Percentiles rank a stretch among this genome's conserved stretches.
Conservation (phyloP, 2,888 invertebrate genomes). For the Heteropelma amictum region DNA sequence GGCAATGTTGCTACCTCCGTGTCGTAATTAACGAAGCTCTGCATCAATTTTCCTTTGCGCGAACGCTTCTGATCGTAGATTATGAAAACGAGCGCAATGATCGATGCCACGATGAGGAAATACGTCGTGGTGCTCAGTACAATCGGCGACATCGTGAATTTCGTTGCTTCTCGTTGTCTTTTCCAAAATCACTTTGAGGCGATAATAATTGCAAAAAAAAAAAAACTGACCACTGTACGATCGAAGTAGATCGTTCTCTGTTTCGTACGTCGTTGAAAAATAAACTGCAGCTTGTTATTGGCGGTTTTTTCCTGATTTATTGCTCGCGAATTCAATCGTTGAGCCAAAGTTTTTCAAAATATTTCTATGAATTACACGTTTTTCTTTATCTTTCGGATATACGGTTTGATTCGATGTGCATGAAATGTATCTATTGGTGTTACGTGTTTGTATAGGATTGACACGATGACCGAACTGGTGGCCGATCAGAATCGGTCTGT, state of each 20-base stretch:
- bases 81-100: slow-evolving; percentile 64
- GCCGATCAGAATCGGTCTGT: slow-evolving; percentile 75
- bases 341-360: too few relatives aligned
- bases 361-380: too few relatives aligned
- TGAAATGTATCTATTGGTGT: neutral
- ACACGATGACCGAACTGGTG: slow-evolving; percentile 67
- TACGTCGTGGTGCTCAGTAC: slow-evolving; percentile 68
- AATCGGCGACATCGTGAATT: slow-evolving; percentile 57
- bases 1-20: slow-evolving; percentile 60
- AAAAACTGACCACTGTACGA: neutral
- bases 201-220: neutral
- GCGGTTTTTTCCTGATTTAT: neutral
- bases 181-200: neutral
- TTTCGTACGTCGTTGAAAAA: neutral
- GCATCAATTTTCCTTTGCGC: slow-evolving; percentile 47
- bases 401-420: neutral
- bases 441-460: neutral
- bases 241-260: neutral
- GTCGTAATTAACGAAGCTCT: slow-evolving; percentile 48
- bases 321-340: too few relatives aligned
- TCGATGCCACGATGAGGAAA: slow-evolving; percentile 64
- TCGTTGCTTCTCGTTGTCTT: neutral
- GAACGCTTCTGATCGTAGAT: slow-evolving; percentile 64
- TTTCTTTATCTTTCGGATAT: neutral
- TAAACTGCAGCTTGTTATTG: neutral